Evolutionary conservation across 30 jellyfish, hydroid and myxozoan genomes (phyloP), one percentile per base, ranked within the genome.

Genomic region (Nemopilema nomurai): DNA sequence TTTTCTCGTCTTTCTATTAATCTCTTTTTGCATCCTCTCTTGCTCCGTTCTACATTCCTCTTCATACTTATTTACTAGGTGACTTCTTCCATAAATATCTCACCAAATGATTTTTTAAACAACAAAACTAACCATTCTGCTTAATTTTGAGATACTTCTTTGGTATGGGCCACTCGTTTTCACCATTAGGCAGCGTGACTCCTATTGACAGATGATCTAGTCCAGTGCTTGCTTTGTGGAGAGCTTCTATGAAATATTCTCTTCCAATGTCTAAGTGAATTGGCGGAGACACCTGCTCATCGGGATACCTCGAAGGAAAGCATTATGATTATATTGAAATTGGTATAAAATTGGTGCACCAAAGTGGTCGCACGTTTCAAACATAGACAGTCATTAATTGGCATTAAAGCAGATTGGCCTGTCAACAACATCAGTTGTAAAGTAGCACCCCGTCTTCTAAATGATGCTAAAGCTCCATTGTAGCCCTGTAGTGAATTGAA

Each of bases 91-190:
- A n/a, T n/a, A n/a, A n/a, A n/a, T n/a, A 66, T 22, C 24, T 66
- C 76, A 66, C 76, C 24, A 66, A 66, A 17, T 66, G 29, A 9
- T 27, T 66, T 18, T 66, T 13, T 16, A 9, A 21, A 27, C 20
- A 24, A 83, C 9, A 26, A 51, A 18, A 24, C 0, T 51, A 41
- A 94, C 99, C 97, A 74, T 81, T 89, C 0, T 95, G 97, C 49
- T 97, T 76, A 26, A 89, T 77, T 52, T 97, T 80, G 33, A 94
- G 83, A 85, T 89, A 94, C 51, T 94, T 90, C 51, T 77, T 65
- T 23, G 99, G 97, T 13, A 94, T 94, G 1, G 99, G 99, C 99
- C 99, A 94, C 51, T 89, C 97, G 49, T 94, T 94, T 19, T 57
- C 81, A 31, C 99, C 99, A 52, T 84, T 74, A 8, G 99, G 99